These are phyloP conservation scores for Bombus picipes DNA, from an alignment of 1,140 invertebrate genomes.

Conservation along the genomic window DNA sequence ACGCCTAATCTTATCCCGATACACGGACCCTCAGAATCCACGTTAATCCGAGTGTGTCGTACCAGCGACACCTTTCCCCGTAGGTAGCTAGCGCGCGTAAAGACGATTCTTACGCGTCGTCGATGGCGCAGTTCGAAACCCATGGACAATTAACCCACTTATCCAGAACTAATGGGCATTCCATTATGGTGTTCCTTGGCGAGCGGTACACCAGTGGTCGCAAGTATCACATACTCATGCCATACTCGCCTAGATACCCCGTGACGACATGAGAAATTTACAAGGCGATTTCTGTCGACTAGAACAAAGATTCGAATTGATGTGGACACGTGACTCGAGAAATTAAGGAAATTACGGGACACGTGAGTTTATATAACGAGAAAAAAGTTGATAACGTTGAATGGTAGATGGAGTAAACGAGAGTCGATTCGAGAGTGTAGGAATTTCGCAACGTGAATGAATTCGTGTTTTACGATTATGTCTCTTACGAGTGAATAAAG, in stretches of 20 bases:
- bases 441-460: too few relatives aligned
- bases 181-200: conserved; percentile 61
- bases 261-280: conserved; percentile 9
- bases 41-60: too few relatives aligned
- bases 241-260: background rate
- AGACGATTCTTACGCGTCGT: conserved; percentile 64
- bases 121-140: conserved; percentile 40
- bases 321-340: too few relatives aligned
- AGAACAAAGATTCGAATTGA: too few relatives aligned
- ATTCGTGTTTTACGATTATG: too few relatives aligned
- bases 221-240: background rate
- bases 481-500: too few relatives aligned
- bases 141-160: conserved; percentile 73
- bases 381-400: too few relatives aligned
- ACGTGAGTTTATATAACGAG: too few relatives aligned
- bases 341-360: too few relatives aligned
- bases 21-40: conserved; percentile 11
- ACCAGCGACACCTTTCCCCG: conserved; percentile 65
- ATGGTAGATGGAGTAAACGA: too few relatives aligned
- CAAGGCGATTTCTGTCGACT: too few relatives aligned
- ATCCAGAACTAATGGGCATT: conserved; percentile 68
- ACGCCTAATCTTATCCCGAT: conserved; percentile 45
- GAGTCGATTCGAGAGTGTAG: too few relatives aligned
- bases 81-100: conserved; percentile 59
- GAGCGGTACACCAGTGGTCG: background rate